These are phyloP conservation scores for Eurytoma californica DNA, from an alignment of 2,888 invertebrate species.

Conservation along the genomic window DNA sequence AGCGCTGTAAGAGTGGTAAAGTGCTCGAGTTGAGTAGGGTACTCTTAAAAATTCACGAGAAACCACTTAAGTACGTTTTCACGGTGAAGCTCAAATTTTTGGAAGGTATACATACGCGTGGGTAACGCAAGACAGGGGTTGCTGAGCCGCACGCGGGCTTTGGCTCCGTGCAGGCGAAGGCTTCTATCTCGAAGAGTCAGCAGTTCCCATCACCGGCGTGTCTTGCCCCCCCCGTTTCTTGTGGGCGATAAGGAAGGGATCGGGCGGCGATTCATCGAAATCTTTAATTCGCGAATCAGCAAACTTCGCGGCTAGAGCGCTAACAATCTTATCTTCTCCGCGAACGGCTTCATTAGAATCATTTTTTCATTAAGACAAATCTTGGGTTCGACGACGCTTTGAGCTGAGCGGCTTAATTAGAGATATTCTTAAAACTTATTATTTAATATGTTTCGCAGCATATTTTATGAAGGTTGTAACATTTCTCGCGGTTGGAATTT, in stretches of 20 bases:
- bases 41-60: slow-evolving; percentile 22
- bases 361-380: no score
- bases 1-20: background rate
- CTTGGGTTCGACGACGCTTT: no score
- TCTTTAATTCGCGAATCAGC: slow-evolving; percentile 46
- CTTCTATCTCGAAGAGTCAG: slow-evolving; percentile 37
- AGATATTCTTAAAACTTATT: no score
- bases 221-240: background rate
- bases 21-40: background rate
- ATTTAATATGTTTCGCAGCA: no score
- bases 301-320: background rate
- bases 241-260: slow-evolving; percentile 35
- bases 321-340: no score
- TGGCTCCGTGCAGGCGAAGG: background rate
- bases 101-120: slow-evolving; percentile 37
- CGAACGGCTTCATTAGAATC: no score
- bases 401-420: no score
- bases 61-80: slow-evolving; percentile 37
- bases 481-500: no score
- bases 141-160: no score
- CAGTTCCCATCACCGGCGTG: slow-evolving; percentile 24
- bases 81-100: slow-evolving; percentile 49
- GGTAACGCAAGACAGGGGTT: slow-evolving; percentile 57
- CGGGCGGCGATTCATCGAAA: slow-evolving; percentile 22
- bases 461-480: no score